These are phyloP conservation scores for Montipora capitata DNA, from an alignment of 92 coral and sea anemone genomes.

Conservation along the genomic window DNA sequence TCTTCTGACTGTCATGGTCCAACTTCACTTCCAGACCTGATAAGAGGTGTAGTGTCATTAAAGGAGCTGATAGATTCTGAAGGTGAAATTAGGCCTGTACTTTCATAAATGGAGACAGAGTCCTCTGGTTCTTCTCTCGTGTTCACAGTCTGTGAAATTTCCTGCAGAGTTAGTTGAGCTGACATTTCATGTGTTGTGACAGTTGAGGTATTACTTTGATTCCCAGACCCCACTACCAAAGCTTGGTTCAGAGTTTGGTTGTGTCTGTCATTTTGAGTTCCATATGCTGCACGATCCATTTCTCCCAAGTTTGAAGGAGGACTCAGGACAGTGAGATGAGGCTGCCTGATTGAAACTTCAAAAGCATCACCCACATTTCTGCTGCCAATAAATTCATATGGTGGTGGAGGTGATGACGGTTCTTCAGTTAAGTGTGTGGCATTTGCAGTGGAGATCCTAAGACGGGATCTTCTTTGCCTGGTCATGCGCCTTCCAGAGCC, in stretches of 20 bases:
- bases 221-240: background rate
- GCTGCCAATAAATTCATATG: slow-evolving; percentile 61
- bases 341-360: slow-evolving; percentile 26
- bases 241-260: background rate
- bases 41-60: slow-evolving; percentile 39
- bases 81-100: slow-evolving; percentile 31
- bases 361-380: slow-evolving; percentile 2
- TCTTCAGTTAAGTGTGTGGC: slow-evolving; percentile 68
- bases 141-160: background rate
- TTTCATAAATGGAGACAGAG: background rate
- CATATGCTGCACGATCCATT: background rate
- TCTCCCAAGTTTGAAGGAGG: background rate
- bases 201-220: background rate
- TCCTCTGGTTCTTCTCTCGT: background rate
- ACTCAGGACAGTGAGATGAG: background rate
- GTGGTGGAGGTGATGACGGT: slow-evolving; percentile 90
- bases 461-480: slow-evolving; percentile 72
- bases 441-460: slow-evolving; percentile 65
- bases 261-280: background rate
- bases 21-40: slow-evolving; percentile 30
- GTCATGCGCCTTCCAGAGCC: slow-evolving; percentile 51
- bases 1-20: slow-evolving; percentile 8
- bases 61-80: slow-evolving; percentile 35
- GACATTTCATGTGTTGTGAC: background rate
- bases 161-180: background rate